Evolutionary conservation across 2,888 invertebrate genomes (phyloP).

Genomic region (Lapara coniferarum): DNA sequence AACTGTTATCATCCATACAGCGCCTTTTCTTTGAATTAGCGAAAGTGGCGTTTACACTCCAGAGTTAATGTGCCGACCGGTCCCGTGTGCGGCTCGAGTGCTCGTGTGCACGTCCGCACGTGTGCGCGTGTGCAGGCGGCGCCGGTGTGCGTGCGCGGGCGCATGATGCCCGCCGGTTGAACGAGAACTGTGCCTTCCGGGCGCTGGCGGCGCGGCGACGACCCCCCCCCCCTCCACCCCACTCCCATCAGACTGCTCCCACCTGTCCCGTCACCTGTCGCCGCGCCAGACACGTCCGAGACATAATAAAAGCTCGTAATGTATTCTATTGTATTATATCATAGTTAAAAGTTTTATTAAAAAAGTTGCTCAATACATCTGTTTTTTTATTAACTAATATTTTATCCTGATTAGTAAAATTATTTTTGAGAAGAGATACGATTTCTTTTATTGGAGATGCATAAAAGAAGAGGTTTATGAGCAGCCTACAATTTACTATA

Average conservation of each 20-base stretch:
- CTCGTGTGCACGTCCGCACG: too few relatives aligned
- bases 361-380: slow-evolving; percentile 76
- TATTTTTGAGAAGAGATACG: too few relatives aligned
- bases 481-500: too few relatives aligned
- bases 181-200: slow-evolving; percentile 75
- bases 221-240: slow-evolving; percentile 23
- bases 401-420: neutral
- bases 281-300: slow-evolving; percentile 55
- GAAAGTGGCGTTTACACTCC: neutral
- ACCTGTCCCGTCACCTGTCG: slow-evolving; percentile 28
- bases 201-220: slow-evolving; percentile 37
- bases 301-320: slow-evolving; percentile 76
- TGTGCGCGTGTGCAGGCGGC: too few relatives aligned
- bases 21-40: neutral
- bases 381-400: slow-evolving; percentile 29
- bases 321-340: slow-evolving; percentile 79
- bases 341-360: slow-evolving; percentile 79
- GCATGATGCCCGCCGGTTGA: slow-evolving; percentile 32
- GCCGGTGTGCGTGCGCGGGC: slow-evolving; percentile 12
- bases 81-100: neutral
- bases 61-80: neutral
- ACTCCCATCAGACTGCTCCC: neutral
- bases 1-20: too few relatives aligned
- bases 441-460: too few relatives aligned
- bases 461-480: too few relatives aligned